Evolutionary conservation across 2,888 invertebrate genomes (phyloP).

Genomic region (Cerastis rubricosa): DNA sequence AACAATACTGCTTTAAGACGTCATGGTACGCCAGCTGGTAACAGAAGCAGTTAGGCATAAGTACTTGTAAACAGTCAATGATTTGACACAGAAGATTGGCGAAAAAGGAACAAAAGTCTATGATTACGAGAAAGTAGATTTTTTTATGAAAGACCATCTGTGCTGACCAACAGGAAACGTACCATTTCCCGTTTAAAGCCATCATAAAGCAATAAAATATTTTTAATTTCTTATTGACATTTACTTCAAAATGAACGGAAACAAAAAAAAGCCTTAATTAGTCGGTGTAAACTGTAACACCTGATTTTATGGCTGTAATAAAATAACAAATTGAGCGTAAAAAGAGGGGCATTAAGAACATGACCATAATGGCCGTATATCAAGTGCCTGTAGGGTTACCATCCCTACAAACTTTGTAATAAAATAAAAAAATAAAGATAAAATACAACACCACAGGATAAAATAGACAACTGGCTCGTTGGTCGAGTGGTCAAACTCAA

Average conservation of each 20-base stretch:
- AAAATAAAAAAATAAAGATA: too few relatives aligned
- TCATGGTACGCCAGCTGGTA: too few relatives aligned
- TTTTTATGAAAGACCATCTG: conserved; percentile 3
- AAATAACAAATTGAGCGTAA: conserved; percentile 79
- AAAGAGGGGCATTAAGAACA: conserved; percentile 63
- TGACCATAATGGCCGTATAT: conserved; percentile 71
- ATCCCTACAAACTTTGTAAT: neutral
- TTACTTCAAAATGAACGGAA: conserved; percentile 52
- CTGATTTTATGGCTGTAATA: conserved; percentile 79
- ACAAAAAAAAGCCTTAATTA: conserved; percentile 54
- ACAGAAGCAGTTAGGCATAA: too few relatives aligned
- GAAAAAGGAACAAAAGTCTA: neutral
- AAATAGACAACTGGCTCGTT: too few relatives aligned
- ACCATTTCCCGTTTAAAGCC: conserved; percentile 10
- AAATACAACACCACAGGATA: too few relatives aligned
- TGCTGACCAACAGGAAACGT: conserved; percentile 10
- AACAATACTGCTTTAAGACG: too few relatives aligned
- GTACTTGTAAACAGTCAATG: neutral
- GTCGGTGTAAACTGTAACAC: conserved; percentile 76
- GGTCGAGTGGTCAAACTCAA: too few relatives aligned
- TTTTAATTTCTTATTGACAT: conserved; percentile 30
- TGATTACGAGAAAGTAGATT: neutral
- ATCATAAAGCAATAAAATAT: conserved; percentile 45
- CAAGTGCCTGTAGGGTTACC: conserved; percentile 62
- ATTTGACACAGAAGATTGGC: neutral